Percentiles rank a stretch among this genome's conserved stretches.
phyloP scores from a whole-genome alignment of 2,888 invertebrate genomes.

The Pinctada fucata region DNA sequence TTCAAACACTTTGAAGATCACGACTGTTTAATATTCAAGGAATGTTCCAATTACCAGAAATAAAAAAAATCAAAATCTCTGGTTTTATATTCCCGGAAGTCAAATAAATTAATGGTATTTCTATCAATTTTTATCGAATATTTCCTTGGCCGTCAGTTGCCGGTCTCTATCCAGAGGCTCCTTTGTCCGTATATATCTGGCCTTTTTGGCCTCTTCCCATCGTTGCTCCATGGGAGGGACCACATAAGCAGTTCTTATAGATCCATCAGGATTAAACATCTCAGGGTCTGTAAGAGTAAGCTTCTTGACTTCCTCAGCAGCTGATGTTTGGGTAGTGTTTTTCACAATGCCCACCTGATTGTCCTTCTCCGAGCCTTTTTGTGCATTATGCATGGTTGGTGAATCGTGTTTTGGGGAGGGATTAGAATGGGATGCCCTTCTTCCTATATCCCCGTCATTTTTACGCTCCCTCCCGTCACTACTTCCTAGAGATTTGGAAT shows the following conservation, averaged over 20 bases:
- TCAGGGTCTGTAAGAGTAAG: constrained; percentile 50
- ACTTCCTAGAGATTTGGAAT: background rate
- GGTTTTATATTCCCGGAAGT: too few relatives aligned
- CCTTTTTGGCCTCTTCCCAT: constrained; percentile 63
- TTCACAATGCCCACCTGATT: background rate
- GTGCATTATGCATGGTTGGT: background rate
- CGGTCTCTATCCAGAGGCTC: constrained; percentile 50
- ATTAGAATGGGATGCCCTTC: background rate
- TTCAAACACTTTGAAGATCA: too few relatives aligned
- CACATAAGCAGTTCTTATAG: constrained; percentile 57
- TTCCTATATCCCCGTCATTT: background rate
- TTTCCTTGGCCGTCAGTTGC: constrained; percentile 58
- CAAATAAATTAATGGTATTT: background rate
- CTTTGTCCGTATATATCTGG: constrained; percentile 61
- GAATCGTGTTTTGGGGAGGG: background rate
- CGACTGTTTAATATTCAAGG: too few relatives aligned
- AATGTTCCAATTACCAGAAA: too few relatives aligned
- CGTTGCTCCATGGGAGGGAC: constrained; percentile 57
- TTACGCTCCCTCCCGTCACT: background rate
- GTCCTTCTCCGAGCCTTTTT: constrained; percentile 1
- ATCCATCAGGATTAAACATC: constrained; percentile 64
- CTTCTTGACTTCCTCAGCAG: constrained; percentile 17
- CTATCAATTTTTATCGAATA: constrained; percentile 52
- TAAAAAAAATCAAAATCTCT: too few relatives aligned
- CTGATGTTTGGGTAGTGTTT: background rate